Conservation (phyloP, 2,888 invertebrate genomes). For the Drosophila buzzatii region DNA sequence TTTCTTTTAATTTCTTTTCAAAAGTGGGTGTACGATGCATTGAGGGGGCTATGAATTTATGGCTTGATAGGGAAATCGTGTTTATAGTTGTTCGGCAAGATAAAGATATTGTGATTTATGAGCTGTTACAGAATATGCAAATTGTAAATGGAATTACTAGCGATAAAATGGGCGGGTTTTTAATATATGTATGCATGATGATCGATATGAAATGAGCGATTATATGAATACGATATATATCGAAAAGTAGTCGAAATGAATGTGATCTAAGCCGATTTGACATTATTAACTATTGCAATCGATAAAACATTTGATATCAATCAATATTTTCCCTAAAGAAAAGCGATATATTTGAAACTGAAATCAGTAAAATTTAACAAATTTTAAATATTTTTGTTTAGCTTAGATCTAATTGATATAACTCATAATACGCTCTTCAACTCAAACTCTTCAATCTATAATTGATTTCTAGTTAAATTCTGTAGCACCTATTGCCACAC, state of each 20-base stretch:
- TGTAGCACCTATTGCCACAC: background rate
- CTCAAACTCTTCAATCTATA: background rate
- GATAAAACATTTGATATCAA: background rate
- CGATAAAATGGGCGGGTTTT: background rate
- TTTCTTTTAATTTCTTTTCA: background rate
- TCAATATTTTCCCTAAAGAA: background rate
- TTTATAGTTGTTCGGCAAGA: conserved; percentile 14
- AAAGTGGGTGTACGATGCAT: conserved; percentile 43
- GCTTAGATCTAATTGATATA: background rate
- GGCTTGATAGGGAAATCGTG: conserved; percentile 9
- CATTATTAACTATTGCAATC: background rate
- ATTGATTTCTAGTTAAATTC: background rate
- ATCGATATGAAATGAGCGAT: background rate
- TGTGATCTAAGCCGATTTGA: background rate
- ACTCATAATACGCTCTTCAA: background rate
- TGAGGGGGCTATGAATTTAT: conserved; percentile 39
- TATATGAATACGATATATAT: no score
- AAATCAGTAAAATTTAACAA: no score
- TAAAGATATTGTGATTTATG: conserved; percentile 4
- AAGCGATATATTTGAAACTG: no score
- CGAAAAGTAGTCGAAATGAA: no score
- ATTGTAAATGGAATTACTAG: conserved; percentile 12
- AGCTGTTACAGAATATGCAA: conserved; percentile 9
- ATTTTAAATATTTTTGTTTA: no score
- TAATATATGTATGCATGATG: background rate